Evolutionary conservation across 2,797 vertebrate genomes (phyloP), one percentile per base, ranked within the genome.

Genomic region (Octomys mimax): DNA sequence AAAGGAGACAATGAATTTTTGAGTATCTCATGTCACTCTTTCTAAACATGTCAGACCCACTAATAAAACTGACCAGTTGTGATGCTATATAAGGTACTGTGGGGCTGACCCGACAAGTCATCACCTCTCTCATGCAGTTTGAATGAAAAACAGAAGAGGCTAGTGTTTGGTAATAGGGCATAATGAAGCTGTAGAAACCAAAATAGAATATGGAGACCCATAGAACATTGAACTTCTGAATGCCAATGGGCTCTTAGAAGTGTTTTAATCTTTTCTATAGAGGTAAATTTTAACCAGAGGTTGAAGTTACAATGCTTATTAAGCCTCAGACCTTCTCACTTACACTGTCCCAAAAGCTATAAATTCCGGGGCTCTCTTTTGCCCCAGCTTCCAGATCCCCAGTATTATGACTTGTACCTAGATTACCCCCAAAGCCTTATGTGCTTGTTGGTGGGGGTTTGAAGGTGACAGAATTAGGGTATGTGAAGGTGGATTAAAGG

Each of bases 1-100:
- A n/a, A 94, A 91, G 6, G 36, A 89, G 42, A 92, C 19, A 66
- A 46, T 73, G 68, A 85, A 83, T 49, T 96, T 19, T 64, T 81
- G 75, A 28, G 21, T 59, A 24, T 16, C 46, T 82, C 18, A 14
- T 26, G 46, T 16, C 19, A 19, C 14, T 81, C n/a, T 80, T 95
- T 83, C 39, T 91, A 33, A 94, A 86, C 26, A 80, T 66, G 86
- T 39, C 5, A 91, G 70, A 31, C 62, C 18, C 42, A 3, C 28
- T 71, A 36, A 33, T 80, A 71, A 94, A 61, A 80, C n/a, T 85
- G 9, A 68, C 62, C 31, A 66, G 10, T 66, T 61, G 26, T n/a
- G 19, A 22, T 6, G 2, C 68, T 46, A 0, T 31, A 61, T 91
- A 77, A n/a, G 28, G 14, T 9, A 52, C 16, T 19, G 1, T 64